Conservation (phyloP, 2,113 vertebrate species). For the Nyctereutes procyonoides region DNA sequence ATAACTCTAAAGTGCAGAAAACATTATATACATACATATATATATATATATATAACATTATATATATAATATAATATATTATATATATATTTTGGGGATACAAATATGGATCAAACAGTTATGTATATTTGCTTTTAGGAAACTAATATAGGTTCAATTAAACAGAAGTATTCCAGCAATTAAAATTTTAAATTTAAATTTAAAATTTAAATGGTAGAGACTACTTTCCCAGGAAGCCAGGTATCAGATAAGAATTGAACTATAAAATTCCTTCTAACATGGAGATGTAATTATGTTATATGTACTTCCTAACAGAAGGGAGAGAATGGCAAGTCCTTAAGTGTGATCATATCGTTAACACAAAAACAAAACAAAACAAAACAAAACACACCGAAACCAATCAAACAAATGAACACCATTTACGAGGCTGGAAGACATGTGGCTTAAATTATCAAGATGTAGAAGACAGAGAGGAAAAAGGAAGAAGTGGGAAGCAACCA, state of each 20-base stretch:
- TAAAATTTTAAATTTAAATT: background rate
- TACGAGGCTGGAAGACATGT: background rate
- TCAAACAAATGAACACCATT: background rate
- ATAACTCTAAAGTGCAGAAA: background rate
- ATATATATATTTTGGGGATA: accelerated
- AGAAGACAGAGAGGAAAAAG: background rate
- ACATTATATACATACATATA: background rate
- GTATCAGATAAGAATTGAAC: background rate
- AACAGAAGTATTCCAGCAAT: background rate
- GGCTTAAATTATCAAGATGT: background rate
- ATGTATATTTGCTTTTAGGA: background rate
- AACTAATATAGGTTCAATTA: background rate
- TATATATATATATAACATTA: too few species aligned
- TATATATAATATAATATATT: background rate
- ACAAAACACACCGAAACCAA: background rate
- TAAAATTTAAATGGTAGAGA: background rate
- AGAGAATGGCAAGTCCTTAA: background rate
- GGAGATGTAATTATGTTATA: background rate
- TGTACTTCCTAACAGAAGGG: background rate
- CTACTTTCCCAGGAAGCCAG: background rate
- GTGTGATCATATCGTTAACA: background rate
- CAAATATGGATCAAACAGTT: background rate
- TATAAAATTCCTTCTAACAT: background rate
- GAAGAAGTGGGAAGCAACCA: background rate
- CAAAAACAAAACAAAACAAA: background rate